Percentiles rank a stretch among this genome's conserved stretches.
phyloP scores from a whole-genome alignment of 2,888 invertebrate genomes.

The Barypeithes pellucidus region DNA sequence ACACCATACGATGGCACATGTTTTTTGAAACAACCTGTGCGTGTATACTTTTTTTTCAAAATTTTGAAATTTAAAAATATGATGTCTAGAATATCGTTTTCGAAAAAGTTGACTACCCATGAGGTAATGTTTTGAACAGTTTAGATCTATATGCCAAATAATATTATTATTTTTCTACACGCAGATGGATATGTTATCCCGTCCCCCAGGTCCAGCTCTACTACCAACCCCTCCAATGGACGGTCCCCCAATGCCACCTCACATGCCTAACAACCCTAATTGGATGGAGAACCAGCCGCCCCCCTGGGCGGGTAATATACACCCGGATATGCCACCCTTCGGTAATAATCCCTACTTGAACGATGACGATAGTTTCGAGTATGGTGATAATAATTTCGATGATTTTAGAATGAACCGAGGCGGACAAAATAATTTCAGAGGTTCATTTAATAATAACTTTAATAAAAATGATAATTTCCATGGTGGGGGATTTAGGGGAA shows the following conservation, averaged over 20 bases:
- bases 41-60: no score
- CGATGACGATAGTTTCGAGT: constrained; percentile 28
- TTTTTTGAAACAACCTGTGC: no score
- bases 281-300: constrained; percentile 36
- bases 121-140: no score
- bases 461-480: constrained; percentile 46
- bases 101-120: no score
- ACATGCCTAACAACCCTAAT: constrained; percentile 16
- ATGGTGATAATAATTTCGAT: constrained; percentile 7
- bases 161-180: neutral
- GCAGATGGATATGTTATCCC: constrained; percentile 31
- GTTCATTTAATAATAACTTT: constrained; percentile 50
- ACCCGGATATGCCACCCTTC: constrained; percentile 11
- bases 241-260: constrained; percentile 24
- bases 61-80: no score
- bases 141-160: no score
- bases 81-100: no score
- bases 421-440: constrained; percentile 48
- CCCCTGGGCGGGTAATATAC: constrained; percentile 22
- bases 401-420: constrained; percentile 30
- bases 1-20: no score
- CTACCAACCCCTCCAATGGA: constrained; percentile 29
- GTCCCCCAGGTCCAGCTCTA: constrained; percentile 18
- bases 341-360: constrained; percentile 37
- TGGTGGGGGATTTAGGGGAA: constrained; percentile 45